Base-by-base conservation (phyloP, 2,888 invertebrate genomes). In the Cosmopolites sordidus region DNA sequence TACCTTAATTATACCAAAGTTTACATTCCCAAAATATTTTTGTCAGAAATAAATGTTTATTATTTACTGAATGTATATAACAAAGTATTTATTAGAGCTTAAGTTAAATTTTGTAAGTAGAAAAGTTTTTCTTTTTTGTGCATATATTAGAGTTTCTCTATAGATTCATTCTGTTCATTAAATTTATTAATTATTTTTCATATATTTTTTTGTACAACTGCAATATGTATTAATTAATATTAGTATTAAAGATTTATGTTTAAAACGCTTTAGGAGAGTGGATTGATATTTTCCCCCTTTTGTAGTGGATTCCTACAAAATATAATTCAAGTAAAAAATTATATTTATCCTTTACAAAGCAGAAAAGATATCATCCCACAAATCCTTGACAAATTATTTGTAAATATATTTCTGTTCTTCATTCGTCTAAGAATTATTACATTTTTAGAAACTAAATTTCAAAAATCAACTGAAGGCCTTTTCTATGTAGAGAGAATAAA, bases 11-110 rank as follows among this genome's bases (percentile, higher is more conserved):
- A 83, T 83, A 82, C 83, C 83, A 83, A 83, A 83, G 83, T 82
- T 81, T 82, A 83, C 83, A 83, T 83, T 83, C 83, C 83, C 82
- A 79, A 81, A 73, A 74, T 71, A 73, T 69, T 68, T 66, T 69
- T 71, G 67, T 68, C 66, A 67, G 68, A 69, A 69, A 64, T 62
- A 66, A 69, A 53, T 22, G 16, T 51, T 56, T 50, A 51, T 54
- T 51, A 70, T 69, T 70, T 66, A 67, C 63, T 66, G 67, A 64
- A 66, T 69, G 67, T 71, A 70, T 65, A 69, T 70, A 70, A 70
- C 66, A 67, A 70, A 72, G 69, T 72, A 71, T 71, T 71, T 72
- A 70, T 69, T 69, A 68, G 64, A 59, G 59, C 62, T 66, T 64
- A 65, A 60, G 61, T 61, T 63, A 61, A 18, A 60, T 59, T 62